These are phyloP conservation scores for Netelia melanura DNA, from an alignment of 2,888 invertebrate genomes.

Conservation along the genomic window DNA sequence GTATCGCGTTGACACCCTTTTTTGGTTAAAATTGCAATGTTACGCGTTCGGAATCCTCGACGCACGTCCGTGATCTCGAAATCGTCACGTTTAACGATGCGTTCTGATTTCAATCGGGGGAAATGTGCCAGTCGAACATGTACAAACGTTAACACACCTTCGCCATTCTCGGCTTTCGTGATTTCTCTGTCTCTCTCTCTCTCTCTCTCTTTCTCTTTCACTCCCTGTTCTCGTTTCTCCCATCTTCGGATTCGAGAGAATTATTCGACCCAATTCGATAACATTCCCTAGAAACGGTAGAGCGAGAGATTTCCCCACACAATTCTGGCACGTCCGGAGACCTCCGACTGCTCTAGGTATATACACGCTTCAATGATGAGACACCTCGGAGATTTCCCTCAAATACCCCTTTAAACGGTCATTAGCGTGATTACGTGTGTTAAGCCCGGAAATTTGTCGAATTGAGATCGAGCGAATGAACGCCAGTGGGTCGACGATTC, in stretches of 20 bases:
- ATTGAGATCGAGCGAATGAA: slow-evolving; percentile 50
- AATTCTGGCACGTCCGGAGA: slow-evolving; percentile 51
- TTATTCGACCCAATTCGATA: slow-evolving; percentile 64
- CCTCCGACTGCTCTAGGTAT: slow-evolving; percentile 7
- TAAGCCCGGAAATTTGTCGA: slow-evolving; percentile 50
- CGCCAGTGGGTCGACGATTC: slow-evolving; percentile 32
- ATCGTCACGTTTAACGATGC: slow-evolving; percentile 32
- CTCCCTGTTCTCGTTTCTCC: slow-evolving; percentile 14
- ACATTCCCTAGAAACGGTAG: slow-evolving; percentile 44
- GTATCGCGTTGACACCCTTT: background rate
- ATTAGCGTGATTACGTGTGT: slow-evolving; percentile 57
- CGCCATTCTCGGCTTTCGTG: background rate
- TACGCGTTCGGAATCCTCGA: slow-evolving; percentile 12
- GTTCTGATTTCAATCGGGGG: slow-evolving; percentile 34
- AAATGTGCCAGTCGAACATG: slow-evolving; percentile 48
- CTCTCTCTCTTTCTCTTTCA: background rate
- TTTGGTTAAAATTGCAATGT: slow-evolving; percentile 25
- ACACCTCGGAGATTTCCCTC: slow-evolving; percentile 55
- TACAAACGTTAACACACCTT: slow-evolving; percentile 11
- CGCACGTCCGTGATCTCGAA: background rate
- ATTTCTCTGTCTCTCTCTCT: background rate
- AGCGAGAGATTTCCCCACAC: slow-evolving; percentile 49
- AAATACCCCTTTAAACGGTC: slow-evolving; percentile 54
- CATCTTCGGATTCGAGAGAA: slow-evolving; percentile 46
- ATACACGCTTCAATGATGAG: slow-evolving; percentile 45